Evolutionary conservation across 2,888 invertebrate genomes (phyloP), one percentile per base, ranked within the genome.

Genomic region (Acanthosepion esculentum): DNA sequence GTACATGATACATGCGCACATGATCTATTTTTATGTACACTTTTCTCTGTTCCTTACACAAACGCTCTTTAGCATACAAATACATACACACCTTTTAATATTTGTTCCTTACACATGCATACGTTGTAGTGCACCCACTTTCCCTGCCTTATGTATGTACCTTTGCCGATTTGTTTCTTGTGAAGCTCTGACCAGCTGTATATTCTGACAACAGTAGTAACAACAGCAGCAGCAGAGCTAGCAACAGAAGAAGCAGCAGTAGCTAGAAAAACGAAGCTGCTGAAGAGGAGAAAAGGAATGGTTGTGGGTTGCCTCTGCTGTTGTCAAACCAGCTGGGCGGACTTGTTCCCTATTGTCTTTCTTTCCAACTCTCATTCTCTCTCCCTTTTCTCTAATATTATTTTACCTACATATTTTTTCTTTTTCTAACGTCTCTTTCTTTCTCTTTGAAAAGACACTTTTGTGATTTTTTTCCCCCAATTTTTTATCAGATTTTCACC

Each of bases 261-360:
- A n/a, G 78, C 8, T n/a, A 78, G 29, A 64, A 64, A 64, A 64
- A 64, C 29, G 29, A 15, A 29, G n/a, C 78, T 59, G 59, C 59
- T 23, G 20, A 23, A 59, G 20, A 20, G 12, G 12, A 78, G 78
- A 78, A 78, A 78, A 29, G 18, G 78, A 78, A n/a, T 78, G 78
- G n/a, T 78, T 78, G 78, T 78, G 78, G 8, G 78, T 78, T n/a
- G 78, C 78, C 78, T 78, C n/a, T 29, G 29, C 78, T 78, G 78
- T 78, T 78, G 78, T 78, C 78, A 78, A n/a, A 78, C 78, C 78
- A 78, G 78, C 78, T 78, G 78, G 78, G 29, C 78, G 29, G 78
- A n/a, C 78, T 78, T 29, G n/a, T 78, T 78, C 78, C 78, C 78
- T 78, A 78, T 78, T 78, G 64, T 64, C 29, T 64, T 78, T 78